Percentiles rank a stretch among this genome's conserved stretches.
These are phyloP conservation scores for Centruroides vittatus DNA, from an alignment of 1,140 invertebrate genomes.

Conservation along the genomic window DNA sequence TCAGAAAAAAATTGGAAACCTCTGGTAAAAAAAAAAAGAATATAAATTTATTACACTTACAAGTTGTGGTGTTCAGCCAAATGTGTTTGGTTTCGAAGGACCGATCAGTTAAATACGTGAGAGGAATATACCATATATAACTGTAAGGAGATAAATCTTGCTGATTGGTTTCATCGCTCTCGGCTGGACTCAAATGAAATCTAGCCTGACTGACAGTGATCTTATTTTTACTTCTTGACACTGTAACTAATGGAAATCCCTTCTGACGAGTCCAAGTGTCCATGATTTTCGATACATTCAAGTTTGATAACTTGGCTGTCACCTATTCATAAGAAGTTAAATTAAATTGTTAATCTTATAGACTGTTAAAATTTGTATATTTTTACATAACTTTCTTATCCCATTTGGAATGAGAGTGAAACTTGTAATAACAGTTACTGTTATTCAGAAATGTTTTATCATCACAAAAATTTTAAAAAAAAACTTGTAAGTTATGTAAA, in stretches of 20 bases:
- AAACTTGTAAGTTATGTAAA: too few relatives aligned
- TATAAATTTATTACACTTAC: constrained; percentile 28
- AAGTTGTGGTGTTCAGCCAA: constrained; percentile 60
- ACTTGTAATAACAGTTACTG: too few relatives aligned
- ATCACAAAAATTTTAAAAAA: too few relatives aligned
- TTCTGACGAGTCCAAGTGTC: constrained; percentile 86
- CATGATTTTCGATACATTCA: constrained; percentile 44
- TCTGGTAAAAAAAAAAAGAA: too few relatives aligned
- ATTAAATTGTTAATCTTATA: too few relatives aligned
- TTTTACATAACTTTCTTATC: too few relatives aligned
- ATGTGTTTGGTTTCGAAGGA: constrained; percentile 27
- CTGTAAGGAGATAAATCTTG: constrained; percentile 19
- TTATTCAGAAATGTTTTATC: too few relatives aligned
- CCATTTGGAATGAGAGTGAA: too few relatives aligned
- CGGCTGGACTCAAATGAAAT: constrained; percentile 26
- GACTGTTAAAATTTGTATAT: too few relatives aligned
- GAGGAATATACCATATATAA: constrained; percentile 57
- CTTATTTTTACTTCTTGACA: constrained; percentile 42
- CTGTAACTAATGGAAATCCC: constrained; percentile 63
- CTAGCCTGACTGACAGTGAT: constrained; percentile 42
- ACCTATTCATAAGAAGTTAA: constrained; percentile 10
- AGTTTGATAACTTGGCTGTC: constrained; percentile 2
- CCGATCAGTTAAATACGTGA: constrained; percentile 51
- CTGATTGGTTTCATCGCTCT: constrained; percentile 21
- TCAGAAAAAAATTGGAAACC: too few relatives aligned